These are phyloP conservation scores for Cheilinus undulatus DNA, from an alignment of 2,113 vertebrate species.

Conservation along the genomic window DNA sequence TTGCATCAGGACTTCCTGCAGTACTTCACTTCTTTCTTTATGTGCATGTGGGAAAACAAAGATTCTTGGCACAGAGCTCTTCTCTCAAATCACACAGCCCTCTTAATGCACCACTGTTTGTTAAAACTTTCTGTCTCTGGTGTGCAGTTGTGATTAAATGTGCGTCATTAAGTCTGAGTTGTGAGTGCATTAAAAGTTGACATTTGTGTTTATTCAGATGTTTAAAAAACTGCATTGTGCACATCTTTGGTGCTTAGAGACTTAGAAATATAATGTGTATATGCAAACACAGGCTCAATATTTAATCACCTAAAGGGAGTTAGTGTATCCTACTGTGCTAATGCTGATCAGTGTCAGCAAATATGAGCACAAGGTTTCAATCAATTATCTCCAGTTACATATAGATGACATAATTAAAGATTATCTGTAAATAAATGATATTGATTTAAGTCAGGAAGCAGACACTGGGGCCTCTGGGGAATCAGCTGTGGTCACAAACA, in stretches of 20 bases:
- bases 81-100: constrained; percentile 26
- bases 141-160: constrained; percentile 8
- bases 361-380: constrained; percentile 1
- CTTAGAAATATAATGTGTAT: too few relatives aligned
- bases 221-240: neutral
- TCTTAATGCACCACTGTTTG: constrained; percentile 14
- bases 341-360: neutral
- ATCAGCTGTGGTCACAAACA: constrained; percentile 17
- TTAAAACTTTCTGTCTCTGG: constrained; percentile 22
- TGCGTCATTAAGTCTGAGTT: neutral
- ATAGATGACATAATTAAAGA: constrained; percentile 34
- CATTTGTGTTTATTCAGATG: neutral
- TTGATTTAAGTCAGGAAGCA: constrained; percentile 45
- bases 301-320: neutral
- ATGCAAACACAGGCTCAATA: neutral
- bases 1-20: constrained; percentile 65
- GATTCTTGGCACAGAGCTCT: constrained; percentile 30
- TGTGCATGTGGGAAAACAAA: constrained; percentile 57
- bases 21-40: constrained; percentile 36
- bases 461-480: neutral
- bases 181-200: neutral
- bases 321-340: neutral
- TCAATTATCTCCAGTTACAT: constrained; percentile 37
- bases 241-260: constrained; percentile 28
- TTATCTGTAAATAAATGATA: constrained; percentile 21